Conservation (phyloP, 2,797 vertebrate species). For the Chiroxiphia lanceolata region DNA sequence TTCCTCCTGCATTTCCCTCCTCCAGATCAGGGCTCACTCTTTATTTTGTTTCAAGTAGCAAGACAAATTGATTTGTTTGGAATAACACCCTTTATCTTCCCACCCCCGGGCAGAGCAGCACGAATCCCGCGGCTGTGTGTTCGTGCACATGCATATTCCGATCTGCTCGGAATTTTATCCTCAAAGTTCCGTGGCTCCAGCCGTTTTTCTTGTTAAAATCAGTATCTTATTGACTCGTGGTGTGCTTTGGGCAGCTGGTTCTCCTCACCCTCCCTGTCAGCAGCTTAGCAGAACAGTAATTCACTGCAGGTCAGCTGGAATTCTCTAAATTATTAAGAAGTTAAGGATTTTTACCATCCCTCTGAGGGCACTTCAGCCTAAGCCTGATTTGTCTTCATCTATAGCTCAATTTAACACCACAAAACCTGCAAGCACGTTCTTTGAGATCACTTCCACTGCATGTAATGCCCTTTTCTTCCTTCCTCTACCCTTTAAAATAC, state of each 20-base stretch:
- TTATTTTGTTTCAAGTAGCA: background rate
- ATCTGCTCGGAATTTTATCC: background rate
- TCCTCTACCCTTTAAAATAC: background rate
- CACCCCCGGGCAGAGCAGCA: background rate
- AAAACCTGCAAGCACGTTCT: background rate
- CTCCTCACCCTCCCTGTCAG: background rate
- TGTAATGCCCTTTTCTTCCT: background rate
- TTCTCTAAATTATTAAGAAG: conserved; percentile 6
- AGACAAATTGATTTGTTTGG: background rate
- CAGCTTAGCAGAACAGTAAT: background rate
- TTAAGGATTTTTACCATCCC: background rate
- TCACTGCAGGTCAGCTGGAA: background rate
- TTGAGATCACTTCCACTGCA: background rate
- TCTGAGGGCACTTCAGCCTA: background rate
- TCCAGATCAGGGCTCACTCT: background rate
- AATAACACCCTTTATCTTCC: background rate
- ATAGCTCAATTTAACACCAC: background rate
- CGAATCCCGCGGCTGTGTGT: rapidly evolving
- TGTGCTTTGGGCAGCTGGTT: background rate
- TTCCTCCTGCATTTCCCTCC: background rate
- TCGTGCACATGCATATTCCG: rapidly evolving
- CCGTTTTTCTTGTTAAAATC: background rate
- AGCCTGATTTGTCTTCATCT: background rate
- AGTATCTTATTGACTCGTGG: background rate
- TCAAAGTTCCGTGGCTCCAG: background rate